A percentile compares a stretch with the other conserved stretches of the same genome.
Conservation (phyloP, 2,888 invertebrate genomes). For the Eupithecia insigniata region DNA sequence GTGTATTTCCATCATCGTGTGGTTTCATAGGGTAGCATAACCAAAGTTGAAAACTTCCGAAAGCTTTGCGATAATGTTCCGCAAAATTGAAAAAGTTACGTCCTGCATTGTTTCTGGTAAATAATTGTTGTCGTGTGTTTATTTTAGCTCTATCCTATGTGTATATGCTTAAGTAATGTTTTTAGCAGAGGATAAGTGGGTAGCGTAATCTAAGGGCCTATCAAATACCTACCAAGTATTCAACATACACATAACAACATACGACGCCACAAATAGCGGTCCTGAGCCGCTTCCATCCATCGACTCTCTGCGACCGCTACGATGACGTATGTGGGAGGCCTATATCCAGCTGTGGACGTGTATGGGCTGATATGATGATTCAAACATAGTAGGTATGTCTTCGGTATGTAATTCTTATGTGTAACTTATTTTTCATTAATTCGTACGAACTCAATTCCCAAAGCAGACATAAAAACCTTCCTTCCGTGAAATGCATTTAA, state of each 20-base stretch:
- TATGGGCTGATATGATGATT: too few relatives aligned
- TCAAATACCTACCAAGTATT: not conserved
- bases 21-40: not conserved
- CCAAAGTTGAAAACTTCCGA: constrained; percentile 15
- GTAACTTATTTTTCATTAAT: not conserved
- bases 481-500: not conserved
- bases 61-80: constrained; percentile 24
- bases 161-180: not conserved
- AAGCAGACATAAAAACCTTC: not conserved
- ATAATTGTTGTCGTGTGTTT: constrained; percentile 4
- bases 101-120: constrained; percentile 27
- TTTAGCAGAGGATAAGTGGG: not conserved
- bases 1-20: not conserved
- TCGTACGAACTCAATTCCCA: not conserved
- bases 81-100: constrained; percentile 33
- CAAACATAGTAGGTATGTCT: too few relatives aligned
- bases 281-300: too few relatives aligned
- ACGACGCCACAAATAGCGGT: too few relatives aligned
- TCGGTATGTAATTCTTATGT: not conserved
- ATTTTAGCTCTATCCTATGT: not conserved
- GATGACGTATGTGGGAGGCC: too few relatives aligned
- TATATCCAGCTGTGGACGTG: too few relatives aligned
- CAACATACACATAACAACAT: too few relatives aligned
- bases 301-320: too few relatives aligned
- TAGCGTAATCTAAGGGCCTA: not conserved